Evolutionary conservation across 1,140 invertebrate species (phyloP).

Genomic region (Pseudoatta argentina): DNA sequence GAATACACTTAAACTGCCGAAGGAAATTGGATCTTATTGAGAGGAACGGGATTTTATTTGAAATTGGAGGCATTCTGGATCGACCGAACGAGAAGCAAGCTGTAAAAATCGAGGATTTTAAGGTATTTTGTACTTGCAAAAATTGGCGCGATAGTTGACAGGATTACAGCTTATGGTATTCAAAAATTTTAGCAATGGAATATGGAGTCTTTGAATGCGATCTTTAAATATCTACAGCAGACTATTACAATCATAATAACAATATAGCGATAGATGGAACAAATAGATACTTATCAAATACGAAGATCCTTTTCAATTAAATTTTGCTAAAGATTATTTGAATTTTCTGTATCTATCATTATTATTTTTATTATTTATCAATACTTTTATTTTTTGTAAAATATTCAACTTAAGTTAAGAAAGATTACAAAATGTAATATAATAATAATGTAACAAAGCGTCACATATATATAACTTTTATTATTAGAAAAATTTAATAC

Average conservation of each 20-base stretch:
- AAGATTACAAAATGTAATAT: not conserved
- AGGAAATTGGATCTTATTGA: not conserved
- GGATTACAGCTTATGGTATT: not conserved
- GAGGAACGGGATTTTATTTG: slow-evolving; percentile 26
- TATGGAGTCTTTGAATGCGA: not conserved
- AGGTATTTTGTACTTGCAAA: slow-evolving; percentile 9
- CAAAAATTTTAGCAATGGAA: not conserved
- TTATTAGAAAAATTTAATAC: not conserved
- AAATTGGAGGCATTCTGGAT: not conserved
- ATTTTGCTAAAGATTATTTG: not conserved
- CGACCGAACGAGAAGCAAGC: slow-evolving; percentile 1
- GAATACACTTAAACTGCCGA: not conserved
- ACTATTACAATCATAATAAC: not conserved
- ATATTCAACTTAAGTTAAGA: not conserved
- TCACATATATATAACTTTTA: not conserved
- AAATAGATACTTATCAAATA: not conserved
- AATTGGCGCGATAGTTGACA: not conserved
- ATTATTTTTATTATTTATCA: too few species aligned
- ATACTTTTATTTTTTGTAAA: not conserved
- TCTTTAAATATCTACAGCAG: not conserved
- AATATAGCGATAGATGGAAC: not conserved
- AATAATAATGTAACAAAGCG: not conserved
- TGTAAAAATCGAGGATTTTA: slow-evolving; percentile 10
- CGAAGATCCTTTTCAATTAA: not conserved
- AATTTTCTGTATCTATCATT: not conserved